Percentiles rank a stretch among this genome's conserved stretches.
Conservation (phyloP, 2,888 invertebrate species). For the Ophraella communa region DNA sequence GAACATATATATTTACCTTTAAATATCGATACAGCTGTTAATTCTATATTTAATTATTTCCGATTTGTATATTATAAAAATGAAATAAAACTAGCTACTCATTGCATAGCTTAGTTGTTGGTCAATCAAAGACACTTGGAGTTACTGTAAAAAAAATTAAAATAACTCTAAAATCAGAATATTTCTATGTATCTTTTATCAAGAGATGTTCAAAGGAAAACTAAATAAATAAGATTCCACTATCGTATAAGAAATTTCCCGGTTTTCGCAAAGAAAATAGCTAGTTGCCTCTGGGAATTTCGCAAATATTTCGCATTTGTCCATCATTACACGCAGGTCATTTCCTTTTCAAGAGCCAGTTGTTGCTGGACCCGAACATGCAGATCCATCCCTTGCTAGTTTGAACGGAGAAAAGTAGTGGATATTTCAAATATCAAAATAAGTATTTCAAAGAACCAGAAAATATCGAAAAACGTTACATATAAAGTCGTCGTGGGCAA, state of each 20-base stretch:
- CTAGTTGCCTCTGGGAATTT: slow-evolving; percentile 52
- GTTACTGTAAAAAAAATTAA: too few species aligned
- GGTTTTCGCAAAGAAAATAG: slow-evolving; percentile 48
- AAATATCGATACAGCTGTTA: too few species aligned
- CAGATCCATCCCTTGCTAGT: slow-evolving; percentile 21
- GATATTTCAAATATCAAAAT: neutral
- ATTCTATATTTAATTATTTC: too few species aligned
- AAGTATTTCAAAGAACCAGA: neutral
- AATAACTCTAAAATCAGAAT: too few species aligned
- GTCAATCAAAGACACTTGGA: too few species aligned
- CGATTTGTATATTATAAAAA: too few species aligned
- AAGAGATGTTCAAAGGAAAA: neutral
- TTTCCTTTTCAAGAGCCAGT: slow-evolving; percentile 13
- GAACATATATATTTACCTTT: too few species aligned
- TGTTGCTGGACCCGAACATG: slow-evolving; percentile 21
- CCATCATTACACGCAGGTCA: slow-evolving; percentile 18
- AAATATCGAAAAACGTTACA: too few species aligned
- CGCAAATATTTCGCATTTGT: slow-evolving; percentile 47
- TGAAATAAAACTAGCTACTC: too few species aligned
- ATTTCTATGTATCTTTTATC: too few species aligned
- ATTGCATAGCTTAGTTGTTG: too few species aligned
- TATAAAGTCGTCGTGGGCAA: too few species aligned
- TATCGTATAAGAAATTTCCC: slow-evolving; percentile 52
- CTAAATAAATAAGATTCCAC: slow-evolving; percentile 38
- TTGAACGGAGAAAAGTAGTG: neutral